Conservation (phyloP, 2,113 vertebrate genomes). For the Planiliza haematocheilus region DNA sequence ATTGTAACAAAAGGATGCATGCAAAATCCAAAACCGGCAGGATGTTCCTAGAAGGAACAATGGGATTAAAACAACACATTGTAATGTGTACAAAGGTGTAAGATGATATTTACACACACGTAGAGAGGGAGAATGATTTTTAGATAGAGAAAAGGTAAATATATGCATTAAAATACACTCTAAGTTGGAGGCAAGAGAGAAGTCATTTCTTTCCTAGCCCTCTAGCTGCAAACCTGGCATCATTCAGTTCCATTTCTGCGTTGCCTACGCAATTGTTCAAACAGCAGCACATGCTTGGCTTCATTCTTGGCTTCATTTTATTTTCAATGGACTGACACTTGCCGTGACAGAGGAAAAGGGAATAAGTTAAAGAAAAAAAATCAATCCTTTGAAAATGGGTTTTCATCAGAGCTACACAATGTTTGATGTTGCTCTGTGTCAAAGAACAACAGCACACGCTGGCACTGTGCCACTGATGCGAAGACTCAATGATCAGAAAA, state of each 20-base stretch:
- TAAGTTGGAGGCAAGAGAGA: slow-evolving; percentile 57
- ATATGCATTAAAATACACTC: slow-evolving; percentile 14
- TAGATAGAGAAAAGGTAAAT: slow-evolving; percentile 40
- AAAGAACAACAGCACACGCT: slow-evolving; percentile 11
- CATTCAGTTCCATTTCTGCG: slow-evolving; percentile 90
- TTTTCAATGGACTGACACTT: slow-evolving; percentile 57
- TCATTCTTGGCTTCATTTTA: slow-evolving; percentile 60
- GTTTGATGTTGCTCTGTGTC: slow-evolving; percentile 34
- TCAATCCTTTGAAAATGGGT: slow-evolving; percentile 60
- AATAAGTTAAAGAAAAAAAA: slow-evolving; percentile 47
- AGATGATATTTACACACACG: slow-evolving; percentile 13
- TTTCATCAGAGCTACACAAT: slow-evolving; percentile 43
- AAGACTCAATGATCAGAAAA: not conserved
- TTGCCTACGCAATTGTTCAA: slow-evolving; percentile 87
- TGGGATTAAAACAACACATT: slow-evolving; percentile 12
- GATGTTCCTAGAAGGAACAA: not conserved
- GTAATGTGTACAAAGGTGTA: slow-evolving; percentile 22
- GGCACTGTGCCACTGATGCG: slow-evolving; percentile 11
- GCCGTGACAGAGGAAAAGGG: slow-evolving; percentile 35
- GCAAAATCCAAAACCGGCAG: slow-evolving; percentile 14
- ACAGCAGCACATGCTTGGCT: slow-evolving; percentile 84
- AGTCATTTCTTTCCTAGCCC: slow-evolving; percentile 87
- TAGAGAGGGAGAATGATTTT: slow-evolving; percentile 43
- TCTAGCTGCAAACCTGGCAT: slow-evolving; percentile 86
- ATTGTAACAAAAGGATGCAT: slow-evolving; percentile 14